Base-by-base conservation (phyloP, 2,888 invertebrate genomes). In the Caenorhabditis sp. region DNA sequence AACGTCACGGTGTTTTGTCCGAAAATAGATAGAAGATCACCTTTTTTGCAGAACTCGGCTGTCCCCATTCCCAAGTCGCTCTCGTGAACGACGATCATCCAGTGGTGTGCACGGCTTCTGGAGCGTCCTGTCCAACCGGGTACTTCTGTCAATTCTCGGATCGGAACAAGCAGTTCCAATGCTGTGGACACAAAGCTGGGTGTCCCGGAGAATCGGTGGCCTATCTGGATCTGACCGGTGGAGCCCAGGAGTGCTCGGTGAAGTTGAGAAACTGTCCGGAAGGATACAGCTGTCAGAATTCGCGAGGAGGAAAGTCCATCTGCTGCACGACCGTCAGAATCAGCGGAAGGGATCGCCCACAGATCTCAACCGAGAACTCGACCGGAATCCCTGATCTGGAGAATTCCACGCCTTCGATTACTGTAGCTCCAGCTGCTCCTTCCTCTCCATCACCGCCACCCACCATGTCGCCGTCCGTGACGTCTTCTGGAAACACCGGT, bases 101-200 rank as follows among this genome's bases (percentile, higher is more conserved):
- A 2, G 73, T 82, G 6, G 80, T 82, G 17, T 81, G 82, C 59
- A 81, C 82, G 3, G 77, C 82, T 3, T 82, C 81, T n/a, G 77
- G 79, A 20, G 50, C 62, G 0, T 79, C 78, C 6, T 87, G 87
- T 41, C 86, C 86, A 3, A 58, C 65, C 9, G 87, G 87, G 9
- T 87, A 86, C 66, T 87, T 86, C 70, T 87, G 87, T 61, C 86
- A 87, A 53, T 86, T 86, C 66, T 85, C 85, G n/a, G 84, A 84
- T 53, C 74, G 75, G n/a, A 85, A 86, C 73, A 85, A 82, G 45
- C 86, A 86, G 53, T 86, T 86, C 65, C 86, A 85, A 46, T 85
- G 85, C 35, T 85, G 85, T 35, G 85, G 83, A 3, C 81, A 83
- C 24, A 83, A 79, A 48, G 81, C 85, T 8, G 83, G 84, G 30